phyloP scores from a whole-genome alignment of 2,113 vertebrate species.

The Rhinopithecus roxellana region DNA sequence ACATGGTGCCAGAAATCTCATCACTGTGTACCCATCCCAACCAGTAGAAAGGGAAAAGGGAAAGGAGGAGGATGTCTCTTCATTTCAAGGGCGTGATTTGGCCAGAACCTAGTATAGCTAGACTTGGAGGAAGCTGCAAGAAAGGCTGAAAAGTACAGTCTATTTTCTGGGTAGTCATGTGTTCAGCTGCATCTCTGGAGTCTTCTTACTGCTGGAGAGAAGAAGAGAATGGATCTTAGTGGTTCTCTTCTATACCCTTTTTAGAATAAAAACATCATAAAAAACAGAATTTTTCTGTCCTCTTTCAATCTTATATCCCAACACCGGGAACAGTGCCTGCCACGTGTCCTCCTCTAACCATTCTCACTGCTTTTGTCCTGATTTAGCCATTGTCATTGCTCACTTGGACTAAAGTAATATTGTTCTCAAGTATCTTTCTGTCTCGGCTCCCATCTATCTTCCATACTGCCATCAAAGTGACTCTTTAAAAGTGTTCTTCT shows the following conservation, averaged over 20 bases:
- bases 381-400: not conserved
- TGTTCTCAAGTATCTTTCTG: not conserved
- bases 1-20: not conserved
- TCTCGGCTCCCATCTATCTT: not conserved
- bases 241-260: not conserved
- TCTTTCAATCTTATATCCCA: not conserved
- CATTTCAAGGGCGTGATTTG: not conserved
- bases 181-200: not conserved
- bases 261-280: not conserved
- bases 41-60: not conserved
- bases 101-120: not conserved
- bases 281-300: not conserved
- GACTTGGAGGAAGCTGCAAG: not conserved
- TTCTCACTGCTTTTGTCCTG: not conserved
- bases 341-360: not conserved
- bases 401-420: not conserved
- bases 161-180: not conserved
- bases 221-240: not conserved
- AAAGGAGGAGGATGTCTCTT: not conserved
- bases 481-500: not conserved
- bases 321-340: not conserved
- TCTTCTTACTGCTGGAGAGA: not conserved
- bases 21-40: not conserved
- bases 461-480: not conserved
- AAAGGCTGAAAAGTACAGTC: not conserved